These are phyloP conservation scores for Malurus splendens DNA, from an alignment of 2,797 vertebrate genomes.

Conservation along the genomic window DNA sequence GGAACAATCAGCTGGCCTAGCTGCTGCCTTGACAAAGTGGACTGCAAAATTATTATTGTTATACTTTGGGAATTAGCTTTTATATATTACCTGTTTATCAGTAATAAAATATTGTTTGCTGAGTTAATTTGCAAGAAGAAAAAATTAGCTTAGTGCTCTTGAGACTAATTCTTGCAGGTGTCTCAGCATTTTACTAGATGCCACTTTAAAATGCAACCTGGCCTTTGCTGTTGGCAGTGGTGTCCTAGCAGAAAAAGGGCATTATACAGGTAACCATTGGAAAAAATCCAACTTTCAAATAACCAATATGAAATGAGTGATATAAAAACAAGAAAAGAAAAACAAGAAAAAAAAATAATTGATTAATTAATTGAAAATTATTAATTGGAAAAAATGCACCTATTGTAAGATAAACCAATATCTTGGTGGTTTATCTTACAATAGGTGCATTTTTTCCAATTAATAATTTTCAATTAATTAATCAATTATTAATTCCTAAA, in stretches of 20 bases:
- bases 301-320: neutral
- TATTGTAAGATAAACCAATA: no score
- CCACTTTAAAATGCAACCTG: neutral
- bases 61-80: neutral
- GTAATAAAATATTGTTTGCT: neutral
- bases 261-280: neutral
- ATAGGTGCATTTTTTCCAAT: neutral
- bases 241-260: neutral
- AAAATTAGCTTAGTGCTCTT: neutral
- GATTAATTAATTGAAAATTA: no score
- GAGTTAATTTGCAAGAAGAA: neutral
- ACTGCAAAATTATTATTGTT: neutral
- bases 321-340: neutral
- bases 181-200: neutral
- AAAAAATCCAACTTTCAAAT: neutral
- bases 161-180: neutral
- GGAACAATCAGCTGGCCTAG: neutral
- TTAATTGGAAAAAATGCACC: no score
- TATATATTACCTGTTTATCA: neutral
- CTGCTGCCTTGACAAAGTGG: neutral
- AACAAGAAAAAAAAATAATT: no score
- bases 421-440: neutral
- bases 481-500: neutral
- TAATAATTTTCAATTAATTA: neutral
- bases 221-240: neutral